These are phyloP conservation scores for Diloba caeruleocephala DNA, from an alignment of 2,888 invertebrate genomes.

Conservation along the genomic window DNA sequence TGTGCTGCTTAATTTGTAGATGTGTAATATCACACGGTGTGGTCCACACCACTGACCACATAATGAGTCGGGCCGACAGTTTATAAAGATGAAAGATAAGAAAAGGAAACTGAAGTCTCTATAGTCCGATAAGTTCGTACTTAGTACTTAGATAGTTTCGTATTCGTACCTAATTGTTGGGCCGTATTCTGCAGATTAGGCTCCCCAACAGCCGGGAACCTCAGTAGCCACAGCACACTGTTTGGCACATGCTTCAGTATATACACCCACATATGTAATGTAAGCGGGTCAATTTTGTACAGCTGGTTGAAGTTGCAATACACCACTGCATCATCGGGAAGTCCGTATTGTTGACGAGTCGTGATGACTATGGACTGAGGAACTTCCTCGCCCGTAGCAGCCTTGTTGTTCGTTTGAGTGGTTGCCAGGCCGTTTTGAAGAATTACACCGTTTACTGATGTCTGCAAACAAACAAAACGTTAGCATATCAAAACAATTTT, in stretches of 20 bases:
- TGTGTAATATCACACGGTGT: no score
- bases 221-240: slow-evolving; percentile 97
- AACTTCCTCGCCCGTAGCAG: slow-evolving; percentile 99
- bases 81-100: no score
- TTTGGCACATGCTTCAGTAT: slow-evolving; percentile 98
- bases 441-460: slow-evolving; percentile 97
- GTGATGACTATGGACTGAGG: slow-evolving; percentile 99
- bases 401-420: slow-evolving; percentile 99
- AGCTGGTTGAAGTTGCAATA: slow-evolving; percentile 99
- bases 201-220: slow-evolving; percentile 98
- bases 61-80: no score
- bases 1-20: no score
- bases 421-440: slow-evolving; percentile 99
- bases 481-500: not conserved
- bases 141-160: no score
- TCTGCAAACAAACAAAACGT: slow-evolving; percentile 85
- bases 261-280: slow-evolving; percentile 98
- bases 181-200: slow-evolving; percentile 95
- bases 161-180: slow-evolving; percentile 91
- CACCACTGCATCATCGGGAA: slow-evolving; percentile 99
- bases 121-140: no score
- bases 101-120: no score
- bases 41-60: no score
- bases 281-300: slow-evolving; percentile 99
- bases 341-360: slow-evolving; percentile 97